These are phyloP conservation scores for Microtus montanus DNA, from an alignment of 2,113 vertebrate species.

Conservation along the genomic window DNA sequence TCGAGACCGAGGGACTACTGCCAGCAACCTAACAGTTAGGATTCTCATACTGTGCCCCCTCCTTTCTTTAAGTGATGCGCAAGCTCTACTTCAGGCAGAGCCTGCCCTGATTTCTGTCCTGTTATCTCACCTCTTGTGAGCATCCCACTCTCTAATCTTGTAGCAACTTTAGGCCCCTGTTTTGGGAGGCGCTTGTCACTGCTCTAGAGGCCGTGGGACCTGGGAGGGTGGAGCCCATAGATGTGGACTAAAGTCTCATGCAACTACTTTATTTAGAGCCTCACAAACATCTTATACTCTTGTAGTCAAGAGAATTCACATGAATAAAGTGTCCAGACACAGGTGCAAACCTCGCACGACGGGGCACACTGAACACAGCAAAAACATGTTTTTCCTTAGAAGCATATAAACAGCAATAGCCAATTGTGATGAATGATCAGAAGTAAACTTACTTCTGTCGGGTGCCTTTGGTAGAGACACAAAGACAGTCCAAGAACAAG, in stretches of 20 bases:
- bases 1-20: not conserved
- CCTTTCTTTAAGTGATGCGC: too few relatives aligned
- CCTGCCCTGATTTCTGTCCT: not conserved
- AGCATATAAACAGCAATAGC: conserved; percentile 7
- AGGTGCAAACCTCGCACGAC: not conserved
- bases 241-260: not conserved
- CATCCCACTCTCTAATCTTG: too few relatives aligned
- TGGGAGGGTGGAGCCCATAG: not conserved
- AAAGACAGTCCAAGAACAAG: not conserved
- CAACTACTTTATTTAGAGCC: not conserved
- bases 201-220: not conserved
- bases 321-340: not conserved
- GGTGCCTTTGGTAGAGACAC: not conserved
- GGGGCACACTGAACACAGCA: not conserved
- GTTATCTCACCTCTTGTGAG: not conserved
- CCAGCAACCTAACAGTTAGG: not conserved
- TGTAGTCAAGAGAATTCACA: not conserved
- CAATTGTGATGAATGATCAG: not conserved
- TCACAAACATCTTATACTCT: not conserved
- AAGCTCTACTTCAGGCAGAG: not conserved
- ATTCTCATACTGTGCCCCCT: not conserved
- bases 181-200: not conserved
- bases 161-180: not conserved
- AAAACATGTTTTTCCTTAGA: not conserved
- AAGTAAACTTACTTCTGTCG: not conserved